Conservation (phyloP, 2,797 vertebrate genomes). For the Chrysolophus pictus region DNA sequence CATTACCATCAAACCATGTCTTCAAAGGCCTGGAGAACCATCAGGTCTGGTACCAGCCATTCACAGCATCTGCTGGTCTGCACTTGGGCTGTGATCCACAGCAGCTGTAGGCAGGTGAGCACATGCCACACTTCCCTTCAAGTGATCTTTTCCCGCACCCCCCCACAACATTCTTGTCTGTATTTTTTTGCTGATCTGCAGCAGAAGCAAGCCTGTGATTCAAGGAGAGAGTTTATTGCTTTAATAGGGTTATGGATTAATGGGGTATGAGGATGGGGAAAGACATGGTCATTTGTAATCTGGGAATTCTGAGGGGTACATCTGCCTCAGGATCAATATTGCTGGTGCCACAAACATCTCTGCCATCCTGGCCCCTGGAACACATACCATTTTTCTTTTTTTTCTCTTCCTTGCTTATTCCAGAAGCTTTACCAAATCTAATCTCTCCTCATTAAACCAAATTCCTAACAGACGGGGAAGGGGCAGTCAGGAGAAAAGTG, state of each 20-base stretch:
- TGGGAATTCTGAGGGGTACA: constrained; percentile 20
- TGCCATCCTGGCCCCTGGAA: not conserved
- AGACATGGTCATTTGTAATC: constrained; percentile 60
- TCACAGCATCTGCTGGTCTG: not conserved
- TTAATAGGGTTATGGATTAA: constrained; percentile 9
- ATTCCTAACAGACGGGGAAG: not conserved
- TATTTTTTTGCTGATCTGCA: not conserved
- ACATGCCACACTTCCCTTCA: not conserved
- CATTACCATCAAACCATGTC: not conserved
- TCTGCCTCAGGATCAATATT: constrained; percentile 45
- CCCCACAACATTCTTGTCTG: not conserved
- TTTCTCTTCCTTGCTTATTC: constrained; percentile 6
- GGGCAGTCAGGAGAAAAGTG: not conserved
- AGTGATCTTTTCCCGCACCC: not conserved
- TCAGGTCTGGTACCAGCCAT: not conserved
- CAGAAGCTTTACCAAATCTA: not conserved
- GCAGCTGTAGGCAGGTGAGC: not conserved
- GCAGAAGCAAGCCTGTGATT: constrained; percentile 15
- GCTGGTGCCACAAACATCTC: not conserved
- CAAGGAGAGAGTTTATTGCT: constrained; percentile 44
- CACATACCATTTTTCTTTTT: constrained; percentile 43
- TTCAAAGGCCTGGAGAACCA: not conserved
- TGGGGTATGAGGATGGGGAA: constrained; percentile 13
- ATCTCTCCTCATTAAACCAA: not conserved
- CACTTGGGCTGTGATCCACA: not conserved